Base-by-base conservation (phyloP, 2,113 vertebrate genomes). In the Poeciliopsis prolifica region DNA sequence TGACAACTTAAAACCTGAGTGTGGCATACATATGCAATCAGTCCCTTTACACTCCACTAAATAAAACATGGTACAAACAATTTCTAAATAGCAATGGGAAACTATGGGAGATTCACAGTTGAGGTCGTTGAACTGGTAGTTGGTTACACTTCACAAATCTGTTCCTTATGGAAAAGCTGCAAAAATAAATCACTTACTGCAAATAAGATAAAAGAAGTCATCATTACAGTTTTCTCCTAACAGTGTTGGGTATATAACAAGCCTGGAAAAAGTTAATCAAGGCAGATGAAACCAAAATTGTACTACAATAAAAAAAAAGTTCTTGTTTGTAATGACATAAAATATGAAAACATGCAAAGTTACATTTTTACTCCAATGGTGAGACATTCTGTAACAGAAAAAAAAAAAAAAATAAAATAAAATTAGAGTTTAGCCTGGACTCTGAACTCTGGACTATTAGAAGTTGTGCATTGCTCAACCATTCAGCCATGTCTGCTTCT, bases 401-500 rank as follows among this genome's bases (percentile, higher is more conserved):
- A 61, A 72, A 63, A 61, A 22, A 26, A 28, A 42, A 72, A 31
- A 61, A 66, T 28, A n/a, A 31, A 61, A 15, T 11, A 22, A 51
- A 65, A 19, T 69, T 33, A 65, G 5, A 66, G 13, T 61, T 58
- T 37, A 75, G 77, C 17, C 40, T 58, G 78, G 31, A 35, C 22
- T 22, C 10, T 30, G 26, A 68, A 79, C 61, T 61, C 31, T 62
- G 5, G 29, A 35, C 62, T 65, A 61, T 22, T 73, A 61, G 40
- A 68, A 74, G 40, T 72, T 40, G 70, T n/a, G n/a, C 9, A 44
- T 22, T 60, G 28, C 35, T 62, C 64, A 77, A 78, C 79, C 62
- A 68, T 75, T 83, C 61, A 60, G 72, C 80, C 10, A n/a, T 14
- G 76, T 66, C 28, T 28, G 65, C 30, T 62, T 63, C 22, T 44